Evolutionary conservation across 1,140 invertebrate species (phyloP).

Genomic region (Anoplophora glabripennis): DNA sequence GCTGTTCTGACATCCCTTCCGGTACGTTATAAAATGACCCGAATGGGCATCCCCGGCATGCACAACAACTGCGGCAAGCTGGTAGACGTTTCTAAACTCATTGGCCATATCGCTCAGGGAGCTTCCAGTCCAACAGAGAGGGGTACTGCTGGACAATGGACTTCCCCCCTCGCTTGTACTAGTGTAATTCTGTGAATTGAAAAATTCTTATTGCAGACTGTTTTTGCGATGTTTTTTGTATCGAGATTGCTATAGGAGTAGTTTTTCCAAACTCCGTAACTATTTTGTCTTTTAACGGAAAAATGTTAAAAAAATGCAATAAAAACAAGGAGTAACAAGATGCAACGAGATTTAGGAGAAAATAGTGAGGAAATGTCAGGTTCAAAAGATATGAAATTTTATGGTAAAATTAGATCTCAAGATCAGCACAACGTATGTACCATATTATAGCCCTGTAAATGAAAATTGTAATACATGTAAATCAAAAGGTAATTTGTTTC

Average conservation of each 20-base stretch:
- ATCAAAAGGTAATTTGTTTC: too few relatives aligned
- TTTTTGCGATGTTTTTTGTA: too few relatives aligned
- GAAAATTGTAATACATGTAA: too few relatives aligned
- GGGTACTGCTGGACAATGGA: constrained; percentile 45
- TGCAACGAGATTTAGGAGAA: too few relatives aligned
- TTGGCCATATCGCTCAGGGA: constrained; percentile 39
- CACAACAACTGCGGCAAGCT: constrained; percentile 80
- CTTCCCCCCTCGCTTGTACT: constrained; percentile 48
- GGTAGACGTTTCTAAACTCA: constrained; percentile 59
- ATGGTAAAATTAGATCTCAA: too few relatives aligned
- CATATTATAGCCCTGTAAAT: too few relatives aligned
- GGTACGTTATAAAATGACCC: constrained; percentile 91
- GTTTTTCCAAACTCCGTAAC: background rate
- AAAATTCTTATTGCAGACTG: background rate
- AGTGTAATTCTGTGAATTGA: constrained; percentile 39
- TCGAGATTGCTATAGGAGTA: too few relatives aligned
- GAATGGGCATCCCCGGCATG: constrained; percentile 81
- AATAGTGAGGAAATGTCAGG: too few relatives aligned
- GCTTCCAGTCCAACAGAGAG: constrained; percentile 38
- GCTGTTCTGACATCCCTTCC: constrained; percentile 62
- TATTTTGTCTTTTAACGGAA: background rate
- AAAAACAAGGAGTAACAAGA: background rate
- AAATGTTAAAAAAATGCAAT: background rate
- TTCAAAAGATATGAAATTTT: too few relatives aligned
- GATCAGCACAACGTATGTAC: too few relatives aligned